These are phyloP conservation scores for Cheumatopsyche charites DNA, from an alignment of 1,140 invertebrate genomes.

Conservation along the genomic window DNA sequence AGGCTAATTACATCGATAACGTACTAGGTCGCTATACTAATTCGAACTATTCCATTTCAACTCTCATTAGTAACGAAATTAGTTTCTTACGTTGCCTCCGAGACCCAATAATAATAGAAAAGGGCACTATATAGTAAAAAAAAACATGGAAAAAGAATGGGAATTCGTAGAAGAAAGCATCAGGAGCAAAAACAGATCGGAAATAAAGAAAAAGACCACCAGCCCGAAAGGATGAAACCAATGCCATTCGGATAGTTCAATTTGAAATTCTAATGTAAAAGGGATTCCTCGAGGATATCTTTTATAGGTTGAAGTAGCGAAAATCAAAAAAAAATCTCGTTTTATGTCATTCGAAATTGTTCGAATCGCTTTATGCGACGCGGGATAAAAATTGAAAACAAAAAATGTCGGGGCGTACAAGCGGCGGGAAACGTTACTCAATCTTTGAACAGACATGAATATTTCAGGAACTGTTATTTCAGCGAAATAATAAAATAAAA, in stretches of 20 bases:
- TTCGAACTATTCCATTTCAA: conserved; percentile 21
- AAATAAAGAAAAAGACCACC: conserved; percentile 21
- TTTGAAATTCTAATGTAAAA: conserved; percentile 28
- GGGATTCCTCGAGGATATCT: conserved; percentile 15
- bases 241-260: conserved; percentile 26
- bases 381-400: conserved; percentile 8
- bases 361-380: conserved; percentile 12
- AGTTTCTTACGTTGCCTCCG: not conserved
- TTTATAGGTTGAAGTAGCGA: conserved; percentile 20
- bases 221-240: conserved; percentile 24
- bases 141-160: not conserved
- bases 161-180: not conserved
- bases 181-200: conserved; percentile 21
- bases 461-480: too few species aligned
- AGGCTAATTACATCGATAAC: conserved; percentile 10
- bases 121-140: not conserved
- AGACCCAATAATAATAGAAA: conserved; percentile 24
- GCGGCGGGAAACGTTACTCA: too few species aligned
- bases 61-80: conserved; percentile 24
- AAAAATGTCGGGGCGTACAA: not conserved
- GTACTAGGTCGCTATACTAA: not conserved
- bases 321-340: conserved; percentile 17
- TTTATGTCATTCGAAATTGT: conserved; percentile 16
- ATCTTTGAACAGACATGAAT: too few species aligned
- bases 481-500: too few species aligned